Conservation (phyloP, 2,113 vertebrate species). For the Mixornis gularis region DNA sequence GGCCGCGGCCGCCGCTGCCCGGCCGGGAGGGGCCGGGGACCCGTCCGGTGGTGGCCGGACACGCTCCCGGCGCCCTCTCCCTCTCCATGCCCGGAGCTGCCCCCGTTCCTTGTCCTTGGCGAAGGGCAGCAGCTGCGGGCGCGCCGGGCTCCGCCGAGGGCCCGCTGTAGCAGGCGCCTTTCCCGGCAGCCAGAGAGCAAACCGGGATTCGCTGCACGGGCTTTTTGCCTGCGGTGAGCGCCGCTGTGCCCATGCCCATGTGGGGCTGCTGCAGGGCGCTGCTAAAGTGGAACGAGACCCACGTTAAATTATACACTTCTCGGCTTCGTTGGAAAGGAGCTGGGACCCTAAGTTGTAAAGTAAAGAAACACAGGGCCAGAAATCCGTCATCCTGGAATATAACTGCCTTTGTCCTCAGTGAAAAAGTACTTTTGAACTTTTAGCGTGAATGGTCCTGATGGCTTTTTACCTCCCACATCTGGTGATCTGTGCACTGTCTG, state of each 20-base stretch:
- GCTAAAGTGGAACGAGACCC: not conserved
- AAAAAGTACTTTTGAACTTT: not conserved
- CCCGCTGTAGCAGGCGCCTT: too few species aligned
- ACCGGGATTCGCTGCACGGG: not conserved
- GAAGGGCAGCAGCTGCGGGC: not conserved
- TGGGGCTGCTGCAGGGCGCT: not conserved
- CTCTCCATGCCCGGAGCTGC: rapidly evolving
- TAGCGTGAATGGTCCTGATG: not conserved
- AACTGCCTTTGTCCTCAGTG: not conserved
- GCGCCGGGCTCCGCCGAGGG: rapidly evolving
- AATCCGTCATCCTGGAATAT: not conserved
- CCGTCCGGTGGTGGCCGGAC: not conserved
- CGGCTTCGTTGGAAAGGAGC: not conserved
- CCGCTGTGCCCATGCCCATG: too few species aligned
- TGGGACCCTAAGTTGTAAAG: not conserved
- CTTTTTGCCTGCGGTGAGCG: rapidly evolving
- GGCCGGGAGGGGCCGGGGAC: not conserved
- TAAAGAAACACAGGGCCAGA: not conserved
- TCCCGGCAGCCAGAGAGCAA: rapidly evolving
- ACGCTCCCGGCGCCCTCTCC: too few species aligned
- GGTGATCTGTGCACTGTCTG: too few species aligned
- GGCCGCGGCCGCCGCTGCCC: too few species aligned
- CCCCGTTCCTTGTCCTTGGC: not conserved
- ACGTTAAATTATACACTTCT: too few species aligned
- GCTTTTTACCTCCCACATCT: not conserved